Evolutionary conservation across 2,888 invertebrate species (phyloP).

Genomic region (Erebia palarica): DNA sequence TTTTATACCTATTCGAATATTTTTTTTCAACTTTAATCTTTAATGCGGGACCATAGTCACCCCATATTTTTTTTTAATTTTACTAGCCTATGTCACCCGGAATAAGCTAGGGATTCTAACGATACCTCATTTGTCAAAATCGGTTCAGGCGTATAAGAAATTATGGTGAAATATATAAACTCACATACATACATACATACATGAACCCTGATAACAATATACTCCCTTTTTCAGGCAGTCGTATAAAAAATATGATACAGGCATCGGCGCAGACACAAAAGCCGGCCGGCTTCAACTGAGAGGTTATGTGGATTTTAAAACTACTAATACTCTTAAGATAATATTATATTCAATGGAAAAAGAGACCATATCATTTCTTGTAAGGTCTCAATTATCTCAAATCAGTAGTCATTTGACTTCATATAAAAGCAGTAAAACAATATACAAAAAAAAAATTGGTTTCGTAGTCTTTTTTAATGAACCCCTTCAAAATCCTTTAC

Average conservation of each 20-base stretch:
- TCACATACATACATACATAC: no score
- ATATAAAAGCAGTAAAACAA: neutral
- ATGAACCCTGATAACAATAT: no score
- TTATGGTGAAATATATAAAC: no score
- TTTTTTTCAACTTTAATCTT: no score
- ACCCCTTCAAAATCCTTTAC: conserved; percentile 6
- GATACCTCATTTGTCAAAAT: no score
- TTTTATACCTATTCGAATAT: no score
- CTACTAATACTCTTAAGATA: neutral
- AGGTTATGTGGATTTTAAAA: conserved; percentile 4
- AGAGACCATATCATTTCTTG: neutral
- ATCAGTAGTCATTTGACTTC: neutral
- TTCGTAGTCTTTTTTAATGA: conserved; percentile 20
- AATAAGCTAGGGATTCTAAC: no score
- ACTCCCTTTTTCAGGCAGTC: no score
- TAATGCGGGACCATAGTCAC: no score
- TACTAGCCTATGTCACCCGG: no score
- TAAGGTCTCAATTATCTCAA: neutral
- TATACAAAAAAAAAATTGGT: conserved; percentile 5
- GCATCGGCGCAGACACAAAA: conserved; percentile 9
- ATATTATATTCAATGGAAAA: neutral
- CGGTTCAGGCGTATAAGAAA: no score
- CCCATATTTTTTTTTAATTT: no score
- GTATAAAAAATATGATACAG: conserved; percentile 2
- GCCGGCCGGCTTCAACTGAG: conserved; percentile 36